Conservation (phyloP, 2,888 invertebrate genomes). For the Drosophila bunnanda region DNA sequence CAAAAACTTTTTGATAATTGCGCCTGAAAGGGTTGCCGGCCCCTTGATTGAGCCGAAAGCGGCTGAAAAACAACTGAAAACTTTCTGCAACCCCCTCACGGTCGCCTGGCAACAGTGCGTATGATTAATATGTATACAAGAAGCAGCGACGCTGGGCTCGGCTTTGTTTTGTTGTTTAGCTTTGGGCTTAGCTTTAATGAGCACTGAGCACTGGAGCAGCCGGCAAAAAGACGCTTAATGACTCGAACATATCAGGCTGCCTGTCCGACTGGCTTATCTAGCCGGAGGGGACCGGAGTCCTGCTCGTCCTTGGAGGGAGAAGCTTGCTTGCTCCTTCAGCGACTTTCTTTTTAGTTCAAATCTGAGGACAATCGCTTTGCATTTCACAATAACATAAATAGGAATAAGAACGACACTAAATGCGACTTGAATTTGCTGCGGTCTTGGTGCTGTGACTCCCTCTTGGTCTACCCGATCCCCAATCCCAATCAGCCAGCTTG, state of each 20-base stretch:
- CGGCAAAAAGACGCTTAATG: slow-evolving; percentile 61
- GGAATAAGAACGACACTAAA: slow-evolving; percentile 64
- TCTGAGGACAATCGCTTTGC: slow-evolving; percentile 58
- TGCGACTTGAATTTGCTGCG: slow-evolving; percentile 28
- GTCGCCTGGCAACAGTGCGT: slow-evolving; percentile 49
- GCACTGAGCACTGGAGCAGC: slow-evolving; percentile 40
- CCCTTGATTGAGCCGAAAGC: slow-evolving; percentile 43
- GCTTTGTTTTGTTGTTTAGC: slow-evolving; percentile 46
- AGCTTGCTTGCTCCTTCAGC: slow-evolving; percentile 10
- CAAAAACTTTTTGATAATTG: slow-evolving; percentile 76
- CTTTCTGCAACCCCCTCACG: slow-evolving; percentile 27
- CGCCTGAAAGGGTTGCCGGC: slow-evolving; percentile 68
- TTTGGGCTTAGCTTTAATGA: slow-evolving; percentile 68
- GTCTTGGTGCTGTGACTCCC: background rate
- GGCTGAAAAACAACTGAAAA: slow-evolving; percentile 39
- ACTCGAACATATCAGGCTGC: slow-evolving; percentile 65
- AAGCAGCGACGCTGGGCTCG: slow-evolving; percentile 12
- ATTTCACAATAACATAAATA: slow-evolving; percentile 73
- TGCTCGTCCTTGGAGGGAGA: slow-evolving; percentile 32
- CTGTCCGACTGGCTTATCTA: slow-evolving; percentile 53
- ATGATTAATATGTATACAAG: slow-evolving; percentile 52
- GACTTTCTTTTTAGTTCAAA: slow-evolving; percentile 34
- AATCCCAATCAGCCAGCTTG: slow-evolving; percentile 16
- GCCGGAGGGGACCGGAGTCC: slow-evolving; percentile 20
- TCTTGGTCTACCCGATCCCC: background rate